Evolutionary conservation across 2,797 vertebrate genomes (phyloP).

Genomic region (Chelon auratus): DNA sequence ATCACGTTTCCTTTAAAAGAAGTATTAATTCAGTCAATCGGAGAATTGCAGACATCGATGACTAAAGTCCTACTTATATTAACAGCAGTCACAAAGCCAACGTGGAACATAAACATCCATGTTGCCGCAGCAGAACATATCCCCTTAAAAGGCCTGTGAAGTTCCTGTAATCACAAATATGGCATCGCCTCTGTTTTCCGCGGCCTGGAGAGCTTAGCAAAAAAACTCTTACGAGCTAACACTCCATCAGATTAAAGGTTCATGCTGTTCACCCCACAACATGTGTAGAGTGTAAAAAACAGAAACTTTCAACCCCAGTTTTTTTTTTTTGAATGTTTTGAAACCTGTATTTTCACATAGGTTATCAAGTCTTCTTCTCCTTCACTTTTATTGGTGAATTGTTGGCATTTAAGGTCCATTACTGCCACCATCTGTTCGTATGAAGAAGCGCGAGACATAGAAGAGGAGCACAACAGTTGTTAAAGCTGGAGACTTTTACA

Average conservation of each 20-base stretch:
- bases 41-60: neutral
- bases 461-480: neutral
- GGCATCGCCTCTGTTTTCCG: neutral
- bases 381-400: neutral
- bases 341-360: neutral
- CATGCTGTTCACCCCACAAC: neutral
- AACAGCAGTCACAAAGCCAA: neutral
- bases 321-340: neutral
- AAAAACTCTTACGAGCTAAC: neutral
- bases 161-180: neutral
- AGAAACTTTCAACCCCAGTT: neutral
- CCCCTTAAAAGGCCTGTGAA: neutral
- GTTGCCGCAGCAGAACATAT: neutral
- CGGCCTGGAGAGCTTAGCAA: neutral
- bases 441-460: neutral
- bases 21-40: neutral
- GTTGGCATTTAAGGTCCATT: conserved; percentile 39
- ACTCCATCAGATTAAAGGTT: neutral
- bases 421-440: conserved; percentile 55
- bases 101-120: neutral
- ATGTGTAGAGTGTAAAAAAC: neutral
- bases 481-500: too few relatives aligned
- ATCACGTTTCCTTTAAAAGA: neutral
- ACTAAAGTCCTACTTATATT: neutral
- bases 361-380: neutral